Evolutionary conservation across 2,113 vertebrate genomes (phyloP).

Genomic region (Struthidea cinerea): DNA sequence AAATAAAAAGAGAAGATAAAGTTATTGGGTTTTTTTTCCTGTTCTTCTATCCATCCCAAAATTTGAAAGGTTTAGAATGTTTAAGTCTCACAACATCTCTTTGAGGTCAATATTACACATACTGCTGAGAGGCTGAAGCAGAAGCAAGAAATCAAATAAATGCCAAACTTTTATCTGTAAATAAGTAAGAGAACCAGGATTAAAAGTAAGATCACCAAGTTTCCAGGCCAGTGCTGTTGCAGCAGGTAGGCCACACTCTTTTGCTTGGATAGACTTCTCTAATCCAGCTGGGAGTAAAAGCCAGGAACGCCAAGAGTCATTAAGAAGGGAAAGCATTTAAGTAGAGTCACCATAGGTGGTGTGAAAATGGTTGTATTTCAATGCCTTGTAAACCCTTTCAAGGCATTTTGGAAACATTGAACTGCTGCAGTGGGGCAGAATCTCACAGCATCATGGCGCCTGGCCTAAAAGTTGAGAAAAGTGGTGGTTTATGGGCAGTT

Average conservation of each 20-base stretch:
- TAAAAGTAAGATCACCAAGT: neutral
- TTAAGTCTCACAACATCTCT: neutral
- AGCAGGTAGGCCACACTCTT: neutral
- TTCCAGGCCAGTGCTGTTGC: neutral
- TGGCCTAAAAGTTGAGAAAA: conserved; percentile 2
- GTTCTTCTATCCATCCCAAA: neutral
- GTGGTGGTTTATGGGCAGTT: conserved; percentile 47
- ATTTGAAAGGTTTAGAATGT: neutral
- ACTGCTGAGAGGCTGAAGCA: neutral
- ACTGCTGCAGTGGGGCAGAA: neutral
- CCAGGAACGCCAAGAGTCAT: neutral
- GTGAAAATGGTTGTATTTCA: conserved; percentile 20
- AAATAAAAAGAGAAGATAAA: neutral
- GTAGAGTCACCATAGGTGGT: neutral
- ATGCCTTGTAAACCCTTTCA: conserved; percentile 22
- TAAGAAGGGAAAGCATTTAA: neutral
- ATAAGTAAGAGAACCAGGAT: neutral
- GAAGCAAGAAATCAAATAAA: neutral
- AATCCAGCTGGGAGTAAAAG: neutral
- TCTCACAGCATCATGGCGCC: conserved; percentile 31
- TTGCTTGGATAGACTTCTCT: neutral
- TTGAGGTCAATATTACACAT: neutral
- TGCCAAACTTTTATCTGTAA: neutral
- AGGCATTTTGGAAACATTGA: conserved; percentile 2
- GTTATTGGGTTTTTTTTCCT: neutral